Evolutionary conservation across 2,797 vertebrate genomes (phyloP).

Genomic region (Graptemys geographica): DNA sequence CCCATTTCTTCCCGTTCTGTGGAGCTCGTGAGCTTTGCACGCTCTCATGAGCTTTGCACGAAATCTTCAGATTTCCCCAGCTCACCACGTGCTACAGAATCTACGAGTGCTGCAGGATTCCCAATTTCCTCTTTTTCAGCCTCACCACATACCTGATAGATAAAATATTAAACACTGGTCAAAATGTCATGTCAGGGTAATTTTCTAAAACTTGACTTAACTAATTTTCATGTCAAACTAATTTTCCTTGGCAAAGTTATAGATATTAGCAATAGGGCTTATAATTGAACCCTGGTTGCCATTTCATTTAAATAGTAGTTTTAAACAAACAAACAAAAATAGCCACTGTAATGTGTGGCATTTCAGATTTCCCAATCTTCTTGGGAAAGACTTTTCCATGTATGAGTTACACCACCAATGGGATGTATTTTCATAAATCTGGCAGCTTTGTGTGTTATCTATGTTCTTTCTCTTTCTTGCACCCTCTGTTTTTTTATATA

Average conservation of each 20-base stretch:
- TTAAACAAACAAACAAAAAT: slow-evolving; percentile 21
- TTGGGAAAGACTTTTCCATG: background rate
- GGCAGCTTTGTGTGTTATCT: background rate
- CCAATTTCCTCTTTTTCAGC: background rate
- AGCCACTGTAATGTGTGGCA: background rate
- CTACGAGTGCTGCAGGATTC: background rate
- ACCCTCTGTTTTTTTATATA: background rate
- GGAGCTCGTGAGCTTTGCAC: background rate
- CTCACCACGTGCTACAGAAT: background rate
- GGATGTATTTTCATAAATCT: slow-evolving; percentile 9
- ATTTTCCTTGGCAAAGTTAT: background rate
- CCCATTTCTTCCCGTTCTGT: background rate
- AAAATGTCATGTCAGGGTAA: slow-evolving; percentile 55
- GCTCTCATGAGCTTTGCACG: background rate
- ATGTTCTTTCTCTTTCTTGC: background rate
- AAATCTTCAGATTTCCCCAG: background rate
- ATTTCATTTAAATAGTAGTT: slow-evolving; percentile 8
- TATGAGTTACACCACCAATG: background rate
- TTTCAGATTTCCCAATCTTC: slow-evolving; percentile 11
- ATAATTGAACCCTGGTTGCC: slow-evolving; percentile 32
- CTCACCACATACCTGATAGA: background rate
- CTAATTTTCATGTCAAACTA: background rate
- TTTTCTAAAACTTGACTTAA: slow-evolving; percentile 74
- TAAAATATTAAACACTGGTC: background rate
- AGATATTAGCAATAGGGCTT: background rate